Conservation (phyloP, 2,113 vertebrate species). For the Asarcornis scutulata region DNA sequence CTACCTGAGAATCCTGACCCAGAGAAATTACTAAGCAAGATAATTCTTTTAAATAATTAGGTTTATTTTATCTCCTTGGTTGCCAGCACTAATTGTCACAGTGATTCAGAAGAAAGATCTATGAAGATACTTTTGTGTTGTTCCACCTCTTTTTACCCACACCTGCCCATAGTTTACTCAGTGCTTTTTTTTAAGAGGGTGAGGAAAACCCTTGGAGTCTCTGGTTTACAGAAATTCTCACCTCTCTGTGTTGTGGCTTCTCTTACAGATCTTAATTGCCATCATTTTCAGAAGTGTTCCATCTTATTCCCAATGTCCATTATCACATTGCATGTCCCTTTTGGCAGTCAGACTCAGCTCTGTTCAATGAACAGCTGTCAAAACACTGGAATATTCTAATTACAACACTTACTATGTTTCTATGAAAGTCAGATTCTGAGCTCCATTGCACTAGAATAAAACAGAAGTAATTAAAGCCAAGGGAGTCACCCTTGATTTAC, state of each 20-base stretch:
- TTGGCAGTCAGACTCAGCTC: neutral
- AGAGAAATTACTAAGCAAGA: neutral
- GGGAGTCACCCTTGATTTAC: neutral
- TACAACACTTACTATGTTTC: constrained; percentile 34
- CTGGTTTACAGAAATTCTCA: neutral
- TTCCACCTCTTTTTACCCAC: neutral
- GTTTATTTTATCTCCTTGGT: neutral
- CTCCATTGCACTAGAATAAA: neutral
- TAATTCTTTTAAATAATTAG: neutral
- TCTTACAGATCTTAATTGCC: neutral
- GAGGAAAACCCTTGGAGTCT: neutral
- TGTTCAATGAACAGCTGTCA: constrained; percentile 22
- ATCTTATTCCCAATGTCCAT: neutral
- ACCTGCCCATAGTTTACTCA: neutral
- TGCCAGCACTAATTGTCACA: constrained; percentile 4
- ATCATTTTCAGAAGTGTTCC: neutral
- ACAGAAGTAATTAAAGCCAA: neutral
- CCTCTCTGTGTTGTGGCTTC: neutral
- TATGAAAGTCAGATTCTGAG: neutral
- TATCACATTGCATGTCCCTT: constrained; percentile 12
- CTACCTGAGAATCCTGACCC: neutral
- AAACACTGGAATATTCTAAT: constrained; percentile 46
- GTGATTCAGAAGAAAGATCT: neutral
- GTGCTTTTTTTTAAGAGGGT: neutral
- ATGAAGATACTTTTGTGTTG: neutral